Base-by-base conservation (phyloP, 1,140 invertebrate genomes). In the Aphidius ervi region DNA sequence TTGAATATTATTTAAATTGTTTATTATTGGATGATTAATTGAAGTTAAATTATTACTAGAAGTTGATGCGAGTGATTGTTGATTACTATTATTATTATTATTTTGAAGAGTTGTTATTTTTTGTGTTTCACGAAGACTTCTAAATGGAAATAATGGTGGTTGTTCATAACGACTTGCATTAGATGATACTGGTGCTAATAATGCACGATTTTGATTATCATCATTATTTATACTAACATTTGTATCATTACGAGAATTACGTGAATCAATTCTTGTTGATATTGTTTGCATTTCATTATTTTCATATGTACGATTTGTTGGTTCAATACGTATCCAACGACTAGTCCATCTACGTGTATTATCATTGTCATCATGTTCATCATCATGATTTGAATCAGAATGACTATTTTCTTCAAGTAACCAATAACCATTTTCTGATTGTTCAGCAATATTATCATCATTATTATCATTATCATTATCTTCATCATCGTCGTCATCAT, bases 401-500 rank as follows among this genome's bases (percentile, higher is more conserved):
- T 73, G 74, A 43, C 72, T 77, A 39, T 79, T 77, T 55, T 79
- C 77, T 31, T 79, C 74, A 0, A 77, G 63, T 8, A 79, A 41
- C 77, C 77, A 79, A 52, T 77, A 77, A 9, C 77, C 77, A 53
- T 71, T 75, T 41, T 77, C 76, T 6, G 74, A 77, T 47, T 74
- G 73, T 53, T 77, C 75, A 0, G 65, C 63, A 8, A 48, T 53
- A 46, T 56, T 67, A 43, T 68, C 67, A n/a, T 70, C 68, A 3
- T 68, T 64, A n/a, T 56, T 46, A 16, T n/a, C n/a, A 16, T 10
- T 20, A 48, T 48, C 16, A 23, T n/a, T 7, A 48, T 20, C 23
- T 2, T 48, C n/a, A 4, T 20, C 46, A 20, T 48, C 46, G 7
- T 48, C 46, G 3, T 48, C 46, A 7, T 20, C 7, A 16, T 20